Evolutionary conservation across 2,797 vertebrate genomes (phyloP).

Genomic region (Etheostoma nigrum): DNA sequence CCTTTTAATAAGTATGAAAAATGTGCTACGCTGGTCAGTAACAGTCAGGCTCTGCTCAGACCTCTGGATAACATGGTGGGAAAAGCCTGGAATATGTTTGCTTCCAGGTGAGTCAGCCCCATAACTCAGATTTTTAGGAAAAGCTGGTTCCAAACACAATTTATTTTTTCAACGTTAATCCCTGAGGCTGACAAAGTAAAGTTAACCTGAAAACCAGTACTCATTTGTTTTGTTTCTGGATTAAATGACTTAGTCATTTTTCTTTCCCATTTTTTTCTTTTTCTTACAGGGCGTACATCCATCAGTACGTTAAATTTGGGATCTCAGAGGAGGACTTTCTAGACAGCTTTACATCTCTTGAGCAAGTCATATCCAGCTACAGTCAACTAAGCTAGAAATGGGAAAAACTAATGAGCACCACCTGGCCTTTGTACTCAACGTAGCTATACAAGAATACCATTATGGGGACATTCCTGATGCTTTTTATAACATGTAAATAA

Average conservation of each 20-base stretch:
- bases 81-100: conserved; percentile 99
- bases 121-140: background rate
- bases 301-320: conserved; percentile 94
- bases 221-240: background rate
- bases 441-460: background rate
- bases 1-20: conserved; percentile 95
- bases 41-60: conserved; percentile 92
- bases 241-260: background rate
- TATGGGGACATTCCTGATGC: background rate
- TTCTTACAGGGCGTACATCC: conserved; percentile 90
- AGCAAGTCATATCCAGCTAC: conserved; percentile 96
- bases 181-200: background rate
- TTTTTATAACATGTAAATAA: conserved; percentile 19
- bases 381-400: conserved; percentile 73
- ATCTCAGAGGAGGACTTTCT: conserved; percentile 96
- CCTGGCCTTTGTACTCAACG: conserved; percentile 4
- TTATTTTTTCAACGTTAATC: background rate
- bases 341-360: conserved; percentile 92
- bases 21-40: conserved; percentile 93
- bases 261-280: background rate
- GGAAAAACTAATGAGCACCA: background rate
- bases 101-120: conserved; percentile 90
- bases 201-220: background rate
- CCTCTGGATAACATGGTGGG: conserved; percentile 90
- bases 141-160: background rate